These are phyloP conservation scores for Clepsis dumicolana DNA, from an alignment of 2,888 invertebrate species.

Conservation along the genomic window DNA sequence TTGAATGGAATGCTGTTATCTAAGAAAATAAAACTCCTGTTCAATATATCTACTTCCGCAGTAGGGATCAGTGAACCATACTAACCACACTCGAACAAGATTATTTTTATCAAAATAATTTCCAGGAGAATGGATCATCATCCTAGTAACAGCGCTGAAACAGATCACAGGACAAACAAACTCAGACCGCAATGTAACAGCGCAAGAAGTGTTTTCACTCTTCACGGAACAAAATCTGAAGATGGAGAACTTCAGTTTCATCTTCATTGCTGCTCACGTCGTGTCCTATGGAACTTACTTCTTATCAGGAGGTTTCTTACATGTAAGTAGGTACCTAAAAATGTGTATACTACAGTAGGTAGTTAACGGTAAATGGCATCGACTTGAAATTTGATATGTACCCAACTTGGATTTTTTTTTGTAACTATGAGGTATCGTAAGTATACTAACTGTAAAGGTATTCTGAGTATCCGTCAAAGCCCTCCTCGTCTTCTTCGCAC, in stretches of 20 bases:
- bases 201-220: conserved; percentile 71
- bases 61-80: too few species aligned
- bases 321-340: too few species aligned
- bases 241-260: conserved; percentile 79
- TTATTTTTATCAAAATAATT: too few species aligned
- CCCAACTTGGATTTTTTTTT: too few species aligned
- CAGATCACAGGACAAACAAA: conserved; percentile 81
- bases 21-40: too few species aligned
- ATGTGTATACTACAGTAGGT: too few species aligned
- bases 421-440: too few species aligned
- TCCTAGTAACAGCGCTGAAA: conserved; percentile 87
- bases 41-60: too few species aligned
- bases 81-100: too few species aligned
- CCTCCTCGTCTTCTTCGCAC: conserved; percentile 99
- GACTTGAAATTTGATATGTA: too few species aligned
- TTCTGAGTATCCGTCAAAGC: conserved; percentile 99
- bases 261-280: conserved; percentile 79
- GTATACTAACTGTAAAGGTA: conserved; percentile 96
- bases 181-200: conserved; percentile 64
- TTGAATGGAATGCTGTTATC: too few species aligned
- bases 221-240: conserved; percentile 81
- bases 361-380: too few species aligned
- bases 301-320: conserved; percentile 88
- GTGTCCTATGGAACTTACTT: conserved; percentile 88
- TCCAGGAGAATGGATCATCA: conserved; percentile 89